These are phyloP conservation scores for Hylaea fasciaria DNA, from an alignment of 2,888 invertebrate genomes.

Conservation along the genomic window DNA sequence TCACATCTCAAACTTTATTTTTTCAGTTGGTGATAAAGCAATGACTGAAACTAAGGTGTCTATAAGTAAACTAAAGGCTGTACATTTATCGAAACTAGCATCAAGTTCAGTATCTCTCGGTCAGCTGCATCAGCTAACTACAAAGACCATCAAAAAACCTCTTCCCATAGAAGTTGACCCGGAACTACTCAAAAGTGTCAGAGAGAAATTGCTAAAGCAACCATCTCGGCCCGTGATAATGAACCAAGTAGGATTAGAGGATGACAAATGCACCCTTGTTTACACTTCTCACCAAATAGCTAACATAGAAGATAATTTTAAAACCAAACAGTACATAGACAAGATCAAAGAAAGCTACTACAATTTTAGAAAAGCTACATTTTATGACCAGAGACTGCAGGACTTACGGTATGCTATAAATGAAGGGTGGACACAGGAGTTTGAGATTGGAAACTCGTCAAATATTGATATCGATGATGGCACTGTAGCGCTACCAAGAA, in stretches of 20 bases:
- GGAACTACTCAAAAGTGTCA: slow-evolving; percentile 72
- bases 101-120: slow-evolving; percentile 83
- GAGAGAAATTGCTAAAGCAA: slow-evolving; percentile 73
- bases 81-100: slow-evolving; percentile 87
- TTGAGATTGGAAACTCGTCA: slow-evolving; percentile 55
- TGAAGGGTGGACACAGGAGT: slow-evolving; percentile 77
- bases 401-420: slow-evolving; percentile 79
- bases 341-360: slow-evolving; percentile 79
- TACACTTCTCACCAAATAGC: slow-evolving; percentile 69
- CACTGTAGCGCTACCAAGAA: slow-evolving; percentile 55
- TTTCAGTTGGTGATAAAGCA: slow-evolving; percentile 86
- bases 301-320: slow-evolving; percentile 64
- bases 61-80: slow-evolving; percentile 87
- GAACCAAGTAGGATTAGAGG: slow-evolving; percentile 62
- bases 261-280: slow-evolving; percentile 77
- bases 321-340: slow-evolving; percentile 69
- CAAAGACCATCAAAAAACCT: slow-evolving; percentile 55
- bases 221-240: slow-evolving; percentile 38
- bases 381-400: slow-evolving; percentile 77
- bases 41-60: slow-evolving; percentile 88
- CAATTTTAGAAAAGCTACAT: slow-evolving; percentile 77
- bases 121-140: slow-evolving; percentile 85
- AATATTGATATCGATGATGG: slow-evolving; percentile 41
- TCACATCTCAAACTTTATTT: slow-evolving; percentile 2
- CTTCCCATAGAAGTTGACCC: slow-evolving; percentile 68